Percentiles rank a stretch among this genome's conserved stretches.
Evolutionary conservation across 1,140 invertebrate species (phyloP).

Genomic region (Platyscapa corneri): DNA sequence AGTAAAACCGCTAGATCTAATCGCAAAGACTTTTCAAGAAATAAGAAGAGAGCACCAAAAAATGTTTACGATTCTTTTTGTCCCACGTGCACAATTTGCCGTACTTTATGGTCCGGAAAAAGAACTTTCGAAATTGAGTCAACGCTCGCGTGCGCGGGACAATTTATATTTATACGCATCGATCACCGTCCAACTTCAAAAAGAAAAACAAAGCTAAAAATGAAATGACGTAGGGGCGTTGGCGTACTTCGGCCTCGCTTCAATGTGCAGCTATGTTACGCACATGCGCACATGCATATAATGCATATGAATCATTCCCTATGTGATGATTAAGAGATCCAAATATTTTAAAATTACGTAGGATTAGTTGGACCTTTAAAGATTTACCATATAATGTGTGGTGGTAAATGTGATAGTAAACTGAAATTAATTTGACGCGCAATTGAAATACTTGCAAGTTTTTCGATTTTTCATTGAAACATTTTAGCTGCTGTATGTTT

Average conservation of each 20-base stretch:
- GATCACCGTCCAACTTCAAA: conserved; percentile 10
- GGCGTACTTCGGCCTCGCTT: background rate
- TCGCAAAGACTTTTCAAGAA: background rate
- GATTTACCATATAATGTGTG: background rate
- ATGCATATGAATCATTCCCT: background rate
- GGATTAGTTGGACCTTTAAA: background rate
- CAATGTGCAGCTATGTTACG: background rate
- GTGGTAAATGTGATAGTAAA: background rate
- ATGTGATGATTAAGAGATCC: background rate
- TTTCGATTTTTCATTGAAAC: too few relatives aligned
- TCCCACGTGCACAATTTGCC: conserved; percentile 21
- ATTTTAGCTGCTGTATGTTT: too few relatives aligned
- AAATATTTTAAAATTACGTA: background rate
- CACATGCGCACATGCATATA: background rate
- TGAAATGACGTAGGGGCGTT: conserved; percentile 1
- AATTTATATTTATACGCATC: conserved; percentile 32
- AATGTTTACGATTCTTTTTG: conserved; percentile 8
- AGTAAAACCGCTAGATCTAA: background rate
- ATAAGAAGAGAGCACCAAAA: background rate
- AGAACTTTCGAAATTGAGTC: conserved; percentile 39
- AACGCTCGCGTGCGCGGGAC: background rate
- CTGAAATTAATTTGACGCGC: background rate
- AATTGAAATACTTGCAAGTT: too few relatives aligned
- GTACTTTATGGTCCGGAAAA: conserved; percentile 20
- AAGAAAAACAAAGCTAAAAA: conserved; percentile 26